Base-by-base conservation (phyloP, 2,888 invertebrate genomes). In the Sphaeridia pumilis region DNA sequence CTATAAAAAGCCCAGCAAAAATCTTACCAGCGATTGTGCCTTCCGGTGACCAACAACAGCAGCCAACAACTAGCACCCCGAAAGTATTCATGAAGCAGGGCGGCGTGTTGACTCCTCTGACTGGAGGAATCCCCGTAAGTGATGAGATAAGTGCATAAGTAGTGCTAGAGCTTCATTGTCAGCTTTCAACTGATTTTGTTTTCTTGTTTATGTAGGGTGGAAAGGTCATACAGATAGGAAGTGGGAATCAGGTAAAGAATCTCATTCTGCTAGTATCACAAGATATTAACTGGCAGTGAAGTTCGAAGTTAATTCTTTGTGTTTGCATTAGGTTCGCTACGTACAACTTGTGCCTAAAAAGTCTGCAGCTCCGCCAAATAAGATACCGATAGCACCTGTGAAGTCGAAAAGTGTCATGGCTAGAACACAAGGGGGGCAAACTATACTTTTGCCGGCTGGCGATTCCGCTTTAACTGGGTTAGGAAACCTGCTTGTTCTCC, bases 1-100 rank as follows among this genome's bases (percentile, higher is more conserved):
- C n/a, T 1, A 70, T 80, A 7, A 83, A 84, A 70, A 79, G 83
- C 14, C 81, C 83, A 0, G 75, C 83, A 27, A 83, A 81, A 71
- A 78, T 84, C 60, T 71, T 82, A 57, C 81, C 83, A 12, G 79
- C 80, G 4, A 77, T 80, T 20, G 60, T 71, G 21, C 66, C 65
- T 20, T 58, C 63, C 26, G 63, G 63, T 27, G 61, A 64, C 49
- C 65, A 66, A 38, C 59, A 63, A 46, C 59, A 61, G 28, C 43
- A 52, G n/a, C 50, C 54, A 31, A 41, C 56, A 17, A 25, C 54
- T 17, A 52, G 69, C 55, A 70, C 73, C 0, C 78, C 77, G 58
- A 75, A 76, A 67, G 74, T 78, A 58, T 67, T 72, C 25, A 61
- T 72, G 48, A 73, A 72, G 64, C 68, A 70, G 43, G 72, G 72